Base-by-base conservation (phyloP, 2,113 vertebrate species). In the Tonatia bakeri region DNA sequence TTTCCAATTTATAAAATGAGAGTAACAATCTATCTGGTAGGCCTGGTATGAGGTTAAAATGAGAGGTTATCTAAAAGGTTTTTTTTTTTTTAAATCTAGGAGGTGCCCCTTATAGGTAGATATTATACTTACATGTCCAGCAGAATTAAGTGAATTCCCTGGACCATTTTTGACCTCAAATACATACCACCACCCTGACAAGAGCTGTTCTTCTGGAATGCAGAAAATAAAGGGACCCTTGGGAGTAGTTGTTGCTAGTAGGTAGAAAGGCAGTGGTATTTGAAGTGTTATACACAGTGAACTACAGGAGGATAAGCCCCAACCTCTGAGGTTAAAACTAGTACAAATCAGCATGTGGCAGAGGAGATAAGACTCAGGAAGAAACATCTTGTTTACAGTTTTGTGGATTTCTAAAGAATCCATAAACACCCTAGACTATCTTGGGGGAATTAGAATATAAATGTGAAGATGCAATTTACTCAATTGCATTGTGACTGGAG, bases 361-460 rank as follows among this genome's bases (percentile, higher is more conserved):
- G 24, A 91, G 36, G 47, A 87, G 67, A 43, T 86, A 93, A 96
- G 61, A 90, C 22, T 64, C 56, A 79, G 52, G n/a, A 85, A 80
- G 40, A 82, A 79, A 72, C 28, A 87, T 20, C 82, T 95, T 89
- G 17, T 47, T 94, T 89, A 59, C 0, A 47, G 33, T 16, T 69
- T 94, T 83, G 36, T 56, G 31, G 45, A 88, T 70, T 97, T 91
- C 50, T 47, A 82, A 56, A 92, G 67, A 59, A 94, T 83, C 84
- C 79, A 56, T 59, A 36, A 83, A 67, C 73, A 83, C 28, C 31
- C 19, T 26, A 43, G 24, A 50, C 64, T 70, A 87, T 56, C 56
- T 86, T 69, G 31, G 70, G 65, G 54, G 87, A 91, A 69, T 2
- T 31, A 64, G 31, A 90, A 82, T 52, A n/a, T 56, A 93, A 94